These are phyloP conservation scores for Phyllostomus hastatus DNA, from an alignment of 2,113 vertebrate species.

Conservation along the genomic window DNA sequence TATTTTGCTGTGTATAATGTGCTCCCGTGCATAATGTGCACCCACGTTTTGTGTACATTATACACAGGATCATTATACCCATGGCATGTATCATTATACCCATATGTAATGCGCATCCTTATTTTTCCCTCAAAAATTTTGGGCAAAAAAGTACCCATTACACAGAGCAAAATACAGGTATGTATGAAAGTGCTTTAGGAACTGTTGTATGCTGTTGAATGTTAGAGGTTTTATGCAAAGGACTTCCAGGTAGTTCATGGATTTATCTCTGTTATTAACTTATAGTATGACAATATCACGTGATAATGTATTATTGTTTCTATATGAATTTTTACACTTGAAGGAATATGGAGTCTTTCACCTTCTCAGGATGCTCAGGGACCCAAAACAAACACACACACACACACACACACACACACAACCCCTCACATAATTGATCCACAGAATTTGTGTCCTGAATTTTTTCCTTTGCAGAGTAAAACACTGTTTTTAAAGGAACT, in stretches of 20 bases:
- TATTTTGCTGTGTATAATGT: too few species aligned
- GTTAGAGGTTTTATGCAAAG: background rate
- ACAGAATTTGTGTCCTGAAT: background rate
- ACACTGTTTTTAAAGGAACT: background rate
- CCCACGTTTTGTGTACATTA: too few species aligned
- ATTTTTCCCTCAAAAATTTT: too few species aligned
- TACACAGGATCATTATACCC: too few species aligned
- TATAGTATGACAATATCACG: background rate
- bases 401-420: too few species aligned
- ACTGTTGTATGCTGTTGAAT: background rate
- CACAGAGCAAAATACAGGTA: background rate
- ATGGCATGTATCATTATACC: too few species aligned
- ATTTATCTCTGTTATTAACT: background rate
- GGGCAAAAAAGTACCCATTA: too few species aligned
- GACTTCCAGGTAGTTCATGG: background rate
- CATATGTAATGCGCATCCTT: too few species aligned
- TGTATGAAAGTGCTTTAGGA: background rate
- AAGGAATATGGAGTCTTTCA: background rate
- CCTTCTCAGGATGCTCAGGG: background rate
- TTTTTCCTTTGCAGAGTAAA: slow-evolving; percentile 8
- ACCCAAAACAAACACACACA: background rate
- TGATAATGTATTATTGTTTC: background rate
- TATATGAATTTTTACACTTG: background rate
- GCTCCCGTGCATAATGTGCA: too few species aligned
- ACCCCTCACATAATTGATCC: background rate